Evolutionary conservation across 2,797 vertebrate genomes (phyloP), one percentile per base, ranked within the genome.

Genomic region (Furcifer pardalis): DNA sequence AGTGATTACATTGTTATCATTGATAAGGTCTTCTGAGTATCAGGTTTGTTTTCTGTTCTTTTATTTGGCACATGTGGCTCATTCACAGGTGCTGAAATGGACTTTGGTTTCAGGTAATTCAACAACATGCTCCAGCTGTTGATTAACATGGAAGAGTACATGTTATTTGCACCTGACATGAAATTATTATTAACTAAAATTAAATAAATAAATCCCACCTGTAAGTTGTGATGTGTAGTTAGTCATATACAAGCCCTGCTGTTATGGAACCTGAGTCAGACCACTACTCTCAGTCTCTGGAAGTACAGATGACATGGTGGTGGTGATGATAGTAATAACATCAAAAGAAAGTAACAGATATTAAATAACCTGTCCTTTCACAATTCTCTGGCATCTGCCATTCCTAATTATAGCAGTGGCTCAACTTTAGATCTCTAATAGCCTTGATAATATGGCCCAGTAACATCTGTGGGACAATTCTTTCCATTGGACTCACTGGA

Each of bases 21-120:
- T 91, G 81, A 87, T 89, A 81, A 88, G 77, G 79, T 78, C 80
- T 84, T 86, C 42, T 76, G 21, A 21, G 2, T 69, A 62, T 78
- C 10, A 12, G 3, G 49, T 81, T 81, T 69, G 23, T 59, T 85
- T 91, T 92, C 69, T 68, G 91, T 88, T 88, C 88, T 89, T 86
- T 89, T 88, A 87, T 93, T 90, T 90, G 82, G 90, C 84, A 65
- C 83, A 72, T 88, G 69, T 66, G 82, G 59, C 87, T 15, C 52
- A 65, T 87, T 75, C 5, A 30, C n/a, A 69, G 83, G 79, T 74
- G 88, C 79, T 88, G 30, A 72, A 72, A 75, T 79, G 32, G 82
- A 59, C 40, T 91, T 92, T 86, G 71, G 15, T 93, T 90, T 79
- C 75, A 79, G 75, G 89, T 84, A 66, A 56, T 88, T 91, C 84